Evolutionary conservation across 2,888 invertebrate species (phyloP), one percentile per base, ranked within the genome.

Genomic region (Folsomia manolachei): DNA sequence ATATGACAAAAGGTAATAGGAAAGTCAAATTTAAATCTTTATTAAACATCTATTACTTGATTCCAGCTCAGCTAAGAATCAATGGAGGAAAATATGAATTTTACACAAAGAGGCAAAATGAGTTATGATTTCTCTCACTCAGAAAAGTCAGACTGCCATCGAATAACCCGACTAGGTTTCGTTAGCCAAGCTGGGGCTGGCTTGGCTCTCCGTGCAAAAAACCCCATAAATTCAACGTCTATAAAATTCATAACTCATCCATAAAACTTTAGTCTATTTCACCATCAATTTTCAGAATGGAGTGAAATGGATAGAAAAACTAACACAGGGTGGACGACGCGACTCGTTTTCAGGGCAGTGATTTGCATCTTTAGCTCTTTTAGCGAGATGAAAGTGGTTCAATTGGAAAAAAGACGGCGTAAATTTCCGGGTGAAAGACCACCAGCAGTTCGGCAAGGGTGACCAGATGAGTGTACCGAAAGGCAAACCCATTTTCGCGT

Each of bases 321-420:
- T n/a, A n/a, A n/a, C n/a, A 39, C 39, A 39, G 39, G 14, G 39
- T 14, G 39, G 39, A 4, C 39, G 14, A 39, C n/a, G n/a, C n/a
- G n/a, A 39, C 14, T 39, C 39, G 39, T n/a, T n/a, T n/a, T n/a
- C n/a, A n/a, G n/a, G n/a, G n/a, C 39, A 39, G 26, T 64, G 64
- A 64, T 64, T 64, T 64, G 64, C 64, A 64, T 64, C 64, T 64
- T 64, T 64, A 27, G 64, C 26, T 21, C 27, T 23, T 2, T 14
- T 19, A n/a, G n/a, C n/a, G n/a, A 14, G 39, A 39, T 39, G 7
- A 39, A 39, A 39, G 39, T n/a, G n/a, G n/a, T 39, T 39, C 39
- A 39, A 39, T 39, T 39, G 39, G 39, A 39, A 39, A n/a, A n/a
- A n/a, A 39, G 39, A 39, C 39, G 39, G 39, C 39, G 39, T 39